These are phyloP conservation scores for Pseudochirops corinnae DNA, from an alignment of 2,797 vertebrate species.

Conservation along the genomic window DNA sequence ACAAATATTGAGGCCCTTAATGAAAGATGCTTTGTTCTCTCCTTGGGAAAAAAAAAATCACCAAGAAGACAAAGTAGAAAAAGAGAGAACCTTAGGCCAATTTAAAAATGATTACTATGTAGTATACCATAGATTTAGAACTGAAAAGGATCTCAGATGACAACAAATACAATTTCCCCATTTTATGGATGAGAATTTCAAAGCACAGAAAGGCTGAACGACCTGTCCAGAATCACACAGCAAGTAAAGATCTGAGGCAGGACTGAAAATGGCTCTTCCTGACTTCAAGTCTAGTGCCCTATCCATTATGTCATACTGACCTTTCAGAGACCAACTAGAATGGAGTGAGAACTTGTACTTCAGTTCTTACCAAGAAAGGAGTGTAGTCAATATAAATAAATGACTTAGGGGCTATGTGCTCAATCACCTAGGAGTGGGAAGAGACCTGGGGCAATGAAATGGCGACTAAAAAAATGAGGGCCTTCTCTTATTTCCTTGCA, in stretches of 20 bases:
- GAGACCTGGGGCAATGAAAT: neutral
- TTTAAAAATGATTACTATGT: neutral
- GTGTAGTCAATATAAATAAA: neutral
- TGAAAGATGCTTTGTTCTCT: constrained; percentile 56
- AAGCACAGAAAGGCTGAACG: neutral
- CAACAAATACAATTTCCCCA: neutral
- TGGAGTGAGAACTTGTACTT: constrained; percentile 1
- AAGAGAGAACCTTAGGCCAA: neutral
- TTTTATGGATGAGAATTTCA: neutral
- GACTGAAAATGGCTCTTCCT: neutral
- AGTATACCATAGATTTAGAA: neutral
- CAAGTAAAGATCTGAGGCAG: neutral
- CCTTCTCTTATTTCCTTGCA: neutral
- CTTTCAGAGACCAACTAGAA: neutral
- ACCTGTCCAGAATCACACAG: neutral
- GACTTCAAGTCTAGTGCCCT: neutral
- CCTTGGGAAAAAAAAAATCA: neutral
- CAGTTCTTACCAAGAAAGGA: neutral
- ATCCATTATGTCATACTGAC: neutral
- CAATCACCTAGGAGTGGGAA: neutral
- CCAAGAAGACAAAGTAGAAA: neutral
- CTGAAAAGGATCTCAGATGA: neutral
- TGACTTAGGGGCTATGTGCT: neutral
- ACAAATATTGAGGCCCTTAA: constrained; percentile 5
- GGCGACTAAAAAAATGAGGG: neutral